Evolutionary conservation across 2,888 invertebrate species (phyloP).

Genomic region (Drosophila atripex): DNA sequence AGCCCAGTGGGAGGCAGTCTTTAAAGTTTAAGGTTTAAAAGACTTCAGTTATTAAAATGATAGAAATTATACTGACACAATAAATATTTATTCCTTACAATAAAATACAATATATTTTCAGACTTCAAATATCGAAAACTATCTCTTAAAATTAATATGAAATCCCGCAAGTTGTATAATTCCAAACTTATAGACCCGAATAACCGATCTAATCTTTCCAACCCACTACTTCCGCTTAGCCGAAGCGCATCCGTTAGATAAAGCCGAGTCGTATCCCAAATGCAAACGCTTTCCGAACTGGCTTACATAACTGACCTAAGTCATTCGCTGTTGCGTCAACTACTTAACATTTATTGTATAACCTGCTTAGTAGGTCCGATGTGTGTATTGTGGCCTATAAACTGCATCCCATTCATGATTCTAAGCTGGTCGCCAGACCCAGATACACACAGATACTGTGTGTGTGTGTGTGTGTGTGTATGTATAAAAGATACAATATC

Average conservation of each 20-base stretch:
- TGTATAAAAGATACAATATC: slow-evolving; percentile 31
- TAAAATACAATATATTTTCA: too few relatives aligned
- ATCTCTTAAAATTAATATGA: too few relatives aligned
- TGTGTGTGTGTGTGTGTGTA: too few relatives aligned
- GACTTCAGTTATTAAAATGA: neutral
- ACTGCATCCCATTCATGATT: slow-evolving; percentile 69
- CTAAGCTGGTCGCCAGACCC: slow-evolving; percentile 47
- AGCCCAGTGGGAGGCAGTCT: neutral
- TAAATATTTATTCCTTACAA: neutral
- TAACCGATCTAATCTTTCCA: slow-evolving; percentile 2
- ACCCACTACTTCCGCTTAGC: slow-evolving; percentile 24
- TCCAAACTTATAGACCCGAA: too few relatives aligned
- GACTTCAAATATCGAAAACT: too few relatives aligned
- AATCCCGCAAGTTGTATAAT: neutral
- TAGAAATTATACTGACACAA: neutral
- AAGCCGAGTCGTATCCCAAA: slow-evolving; percentile 12
- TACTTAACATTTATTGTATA: slow-evolving; percentile 46
- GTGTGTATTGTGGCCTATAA: slow-evolving; percentile 9
- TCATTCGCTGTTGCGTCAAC: slow-evolving; percentile 44
- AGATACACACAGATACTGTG: neutral
- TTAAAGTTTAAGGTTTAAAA: too few relatives aligned
- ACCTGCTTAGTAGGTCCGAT: slow-evolving; percentile 20
- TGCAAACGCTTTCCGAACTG: slow-evolving; percentile 21
- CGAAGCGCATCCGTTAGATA: slow-evolving; percentile 40
- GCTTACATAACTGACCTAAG: slow-evolving; percentile 73